phyloP scores from a whole-genome alignment of 2,797 vertebrate species.

The Myripristis murdjan region DNA sequence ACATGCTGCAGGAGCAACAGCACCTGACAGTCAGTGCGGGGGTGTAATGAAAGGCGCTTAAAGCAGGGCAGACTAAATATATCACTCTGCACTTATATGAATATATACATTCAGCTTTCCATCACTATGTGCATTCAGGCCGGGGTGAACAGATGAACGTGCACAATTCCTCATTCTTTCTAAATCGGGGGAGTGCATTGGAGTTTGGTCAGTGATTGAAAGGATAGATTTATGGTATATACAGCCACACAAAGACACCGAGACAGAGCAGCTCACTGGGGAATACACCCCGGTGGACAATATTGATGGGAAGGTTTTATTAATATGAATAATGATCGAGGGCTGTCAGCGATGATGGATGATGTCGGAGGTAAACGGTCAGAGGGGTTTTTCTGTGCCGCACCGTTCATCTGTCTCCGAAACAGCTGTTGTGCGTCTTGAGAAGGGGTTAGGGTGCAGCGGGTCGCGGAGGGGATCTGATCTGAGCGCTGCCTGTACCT shows the following conservation, averaged over 20 bases:
- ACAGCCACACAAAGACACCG: constrained; percentile 41
- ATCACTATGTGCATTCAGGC: constrained; percentile 7
- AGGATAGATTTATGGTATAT: constrained; percentile 53
- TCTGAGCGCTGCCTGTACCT: constrained; percentile 27
- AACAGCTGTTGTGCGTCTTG: constrained; percentile 73
- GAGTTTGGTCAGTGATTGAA: constrained; percentile 8
- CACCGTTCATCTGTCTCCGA: constrained; percentile 63
- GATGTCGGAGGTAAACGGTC: constrained; percentile 59
- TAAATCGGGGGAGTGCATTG: constrained; percentile 1
- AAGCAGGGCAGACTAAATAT: too few species aligned
- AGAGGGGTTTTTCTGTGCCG: constrained; percentile 54
- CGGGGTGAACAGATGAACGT: too few species aligned
- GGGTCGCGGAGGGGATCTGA: constrained; percentile 39
- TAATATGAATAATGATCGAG: constrained; percentile 76
- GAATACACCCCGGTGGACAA: constrained; percentile 45
- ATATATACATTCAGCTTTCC: too few species aligned
- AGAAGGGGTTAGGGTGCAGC: constrained; percentile 28
- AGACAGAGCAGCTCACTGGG: constrained; percentile 41
- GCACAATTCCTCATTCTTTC: too few species aligned
- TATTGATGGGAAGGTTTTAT: constrained; percentile 66
- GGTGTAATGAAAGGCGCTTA: too few species aligned
- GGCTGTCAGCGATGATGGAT: constrained; percentile 81
- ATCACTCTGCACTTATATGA: too few species aligned
- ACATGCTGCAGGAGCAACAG: too few species aligned
- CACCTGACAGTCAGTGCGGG: too few species aligned